Conservation (phyloP, 2,113 vertebrate species). For the Nesoenas mayeri region DNA sequence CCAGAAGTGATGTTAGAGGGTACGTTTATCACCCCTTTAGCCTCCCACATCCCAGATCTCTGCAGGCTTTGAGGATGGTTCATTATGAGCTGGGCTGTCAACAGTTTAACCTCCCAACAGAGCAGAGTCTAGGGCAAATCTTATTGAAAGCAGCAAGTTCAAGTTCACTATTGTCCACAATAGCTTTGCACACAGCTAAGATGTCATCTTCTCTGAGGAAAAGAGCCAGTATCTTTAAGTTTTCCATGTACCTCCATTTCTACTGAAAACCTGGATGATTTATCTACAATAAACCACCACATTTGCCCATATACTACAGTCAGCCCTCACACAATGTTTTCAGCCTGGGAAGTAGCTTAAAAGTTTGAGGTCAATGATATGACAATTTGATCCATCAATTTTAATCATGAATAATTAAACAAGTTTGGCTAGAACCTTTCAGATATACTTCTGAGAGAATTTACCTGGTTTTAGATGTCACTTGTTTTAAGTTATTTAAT, state of each 20-base stretch:
- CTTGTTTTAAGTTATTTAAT: neutral
- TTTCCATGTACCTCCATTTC: rapidly evolving
- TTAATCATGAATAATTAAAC: neutral
- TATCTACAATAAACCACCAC: neutral
- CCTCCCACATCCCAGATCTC: rapidly evolving
- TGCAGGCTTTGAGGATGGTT: neutral
- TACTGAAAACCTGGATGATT: neutral
- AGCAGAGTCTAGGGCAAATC: rapidly evolving
- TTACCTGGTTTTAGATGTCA: neutral
- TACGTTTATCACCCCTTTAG: rapidly evolving
- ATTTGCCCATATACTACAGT: neutral
- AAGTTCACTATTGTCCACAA: neutral
- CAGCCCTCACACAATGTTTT: neutral
- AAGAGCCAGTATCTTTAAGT: neutral
- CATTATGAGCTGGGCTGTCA: neutral
- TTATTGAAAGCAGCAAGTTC: rapidly evolving
- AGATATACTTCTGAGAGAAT: neutral
- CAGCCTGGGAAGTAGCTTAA: neutral
- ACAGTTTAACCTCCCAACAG: neutral
- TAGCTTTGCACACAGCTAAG: neutral
- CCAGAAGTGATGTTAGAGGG: neutral
- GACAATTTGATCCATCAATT: neutral
- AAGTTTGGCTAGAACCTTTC: neutral
- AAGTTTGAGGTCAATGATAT: neutral
- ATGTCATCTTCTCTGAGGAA: neutral